phyloP scores from a whole-genome alignment of 2,797 vertebrate species.

The Eulemur mongoz region DNA sequence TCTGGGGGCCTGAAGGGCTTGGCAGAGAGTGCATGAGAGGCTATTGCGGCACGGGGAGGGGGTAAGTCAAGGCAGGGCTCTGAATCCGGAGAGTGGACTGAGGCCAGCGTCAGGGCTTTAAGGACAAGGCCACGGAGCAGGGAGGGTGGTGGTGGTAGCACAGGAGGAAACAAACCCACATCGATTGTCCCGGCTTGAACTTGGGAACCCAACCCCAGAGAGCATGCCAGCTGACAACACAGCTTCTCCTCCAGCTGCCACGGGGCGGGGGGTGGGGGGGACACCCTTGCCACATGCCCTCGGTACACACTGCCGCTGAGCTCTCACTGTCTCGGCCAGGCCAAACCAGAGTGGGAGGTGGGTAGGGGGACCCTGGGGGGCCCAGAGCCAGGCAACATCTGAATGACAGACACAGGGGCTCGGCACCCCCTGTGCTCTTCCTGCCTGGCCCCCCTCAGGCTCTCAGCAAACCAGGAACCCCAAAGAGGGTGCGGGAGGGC shows the following conservation, averaged over 20 bases:
- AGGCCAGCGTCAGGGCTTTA: not conserved
- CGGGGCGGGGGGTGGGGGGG: no score
- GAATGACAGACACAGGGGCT: rapidly evolving
- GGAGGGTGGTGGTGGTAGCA: not conserved
- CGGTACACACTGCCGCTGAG: not conserved
- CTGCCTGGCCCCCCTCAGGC: not conserved
- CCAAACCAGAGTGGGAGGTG: not conserved
- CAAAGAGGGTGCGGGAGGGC: not conserved
- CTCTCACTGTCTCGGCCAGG: not conserved
- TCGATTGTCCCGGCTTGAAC: rapidly evolving
- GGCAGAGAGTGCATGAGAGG: not conserved
- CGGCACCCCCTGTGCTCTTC: rapidly evolving
- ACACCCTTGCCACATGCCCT: not conserved
- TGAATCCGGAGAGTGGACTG: not conserved
- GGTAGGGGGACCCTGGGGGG: not conserved
- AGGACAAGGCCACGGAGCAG: not conserved
- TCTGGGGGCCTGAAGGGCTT: not conserved
- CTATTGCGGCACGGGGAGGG: rapidly evolving
- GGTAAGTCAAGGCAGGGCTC: not conserved
- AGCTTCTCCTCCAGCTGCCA: not conserved
- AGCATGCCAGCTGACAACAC: not conserved
- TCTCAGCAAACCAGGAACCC: not conserved
- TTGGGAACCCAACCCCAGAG: not conserved
- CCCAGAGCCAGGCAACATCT: not conserved
- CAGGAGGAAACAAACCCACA: not conserved